phyloP scores from a whole-genome alignment of 2,797 vertebrate genomes.

The Clarias laeviceps region DNA sequence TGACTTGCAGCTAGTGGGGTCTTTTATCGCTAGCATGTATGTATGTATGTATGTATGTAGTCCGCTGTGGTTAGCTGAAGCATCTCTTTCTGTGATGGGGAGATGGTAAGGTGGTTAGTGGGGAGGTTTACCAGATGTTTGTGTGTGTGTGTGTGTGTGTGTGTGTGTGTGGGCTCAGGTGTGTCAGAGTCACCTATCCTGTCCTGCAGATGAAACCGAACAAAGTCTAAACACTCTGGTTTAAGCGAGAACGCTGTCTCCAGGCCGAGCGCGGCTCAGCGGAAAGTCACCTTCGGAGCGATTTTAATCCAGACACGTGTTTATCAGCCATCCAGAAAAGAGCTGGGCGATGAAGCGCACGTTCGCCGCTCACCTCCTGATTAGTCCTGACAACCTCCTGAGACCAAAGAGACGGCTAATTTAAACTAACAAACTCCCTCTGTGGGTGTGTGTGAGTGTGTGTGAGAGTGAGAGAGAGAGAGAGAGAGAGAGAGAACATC shows the following conservation, averaged over 20 bases:
- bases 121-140: background rate
- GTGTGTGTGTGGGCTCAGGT: conserved; percentile 1
- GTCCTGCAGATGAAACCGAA: conserved; percentile 32
- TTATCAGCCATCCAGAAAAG: conserved; percentile 29
- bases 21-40: background rate
- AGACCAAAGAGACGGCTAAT: conserved; percentile 98
- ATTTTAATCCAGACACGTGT: conserved; percentile 21
- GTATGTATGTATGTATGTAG: background rate
- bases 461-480: conserved; percentile 31
- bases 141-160: conserved; percentile 3
- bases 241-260: background rate
- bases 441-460: conserved; percentile 47
- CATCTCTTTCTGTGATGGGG: background rate
- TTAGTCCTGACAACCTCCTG: conserved; percentile 87
- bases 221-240: conserved; percentile 50
- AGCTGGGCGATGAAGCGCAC: conserved; percentile 59
- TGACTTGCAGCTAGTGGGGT: background rate
- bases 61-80: background rate
- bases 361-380: conserved; percentile 77
- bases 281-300: conserved; percentile 28
- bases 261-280: background rate
- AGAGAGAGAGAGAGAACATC: conserved; percentile 18
- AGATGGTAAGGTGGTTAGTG: background rate
- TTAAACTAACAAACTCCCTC: conserved; percentile 89
- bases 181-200: background rate